Evolutionary conservation across 92 coral and sea anemone species (phyloP), one percentile per base, ranked within the genome.

Genomic region (Epizoanthus scotinus): DNA sequence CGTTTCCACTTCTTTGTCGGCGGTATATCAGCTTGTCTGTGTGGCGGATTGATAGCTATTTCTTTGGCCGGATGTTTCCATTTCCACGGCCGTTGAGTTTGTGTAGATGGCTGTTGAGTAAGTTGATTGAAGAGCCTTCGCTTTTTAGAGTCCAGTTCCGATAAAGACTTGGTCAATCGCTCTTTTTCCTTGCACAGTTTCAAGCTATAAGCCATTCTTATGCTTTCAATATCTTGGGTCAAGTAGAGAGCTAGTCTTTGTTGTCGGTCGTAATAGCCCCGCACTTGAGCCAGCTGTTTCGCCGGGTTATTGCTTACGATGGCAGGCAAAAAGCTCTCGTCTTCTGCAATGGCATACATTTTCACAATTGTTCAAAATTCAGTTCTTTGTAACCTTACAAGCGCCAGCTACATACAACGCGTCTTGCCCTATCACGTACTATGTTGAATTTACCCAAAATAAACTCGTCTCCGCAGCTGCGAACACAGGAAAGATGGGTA

Each of bases 101-200:
- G 81, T 60, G 67, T 83, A 56, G 84, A 81, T 25, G 89, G 88
- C 20, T 90, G 89, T 28, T 86, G 86, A 50, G 86, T 80, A 9
- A 96, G 79, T 73, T 96, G 98, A 54, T 92, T 87, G 67, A 96
- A 84, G 2, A 96, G 73, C 58, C 93, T 79, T 34, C 99, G 83
- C 70, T 96, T 96, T 63, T 89, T 83, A 66, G 91, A 89, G 29
- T 96, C 98, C 40, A 96, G 81, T 71, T 96, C 99, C 99, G 98
- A 96, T 81, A 96, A 73, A 1, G 99, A 96, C 83, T 89, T 96
- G 22, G 97, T 86, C 17, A 91, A 78, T 7, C 98, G 92, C 55
- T 87, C 86, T 47, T 87, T 91, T 21, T 96, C 99, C 38, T 77
- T 67, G 54, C 89, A 92, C 34, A 92, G 75, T 86, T 85, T 92